Percentiles rank a stretch among this genome's conserved stretches.
These are phyloP conservation scores for Cyphomyrmex costatus DNA, from an alignment of 1,140 invertebrate species.

Conservation along the genomic window DNA sequence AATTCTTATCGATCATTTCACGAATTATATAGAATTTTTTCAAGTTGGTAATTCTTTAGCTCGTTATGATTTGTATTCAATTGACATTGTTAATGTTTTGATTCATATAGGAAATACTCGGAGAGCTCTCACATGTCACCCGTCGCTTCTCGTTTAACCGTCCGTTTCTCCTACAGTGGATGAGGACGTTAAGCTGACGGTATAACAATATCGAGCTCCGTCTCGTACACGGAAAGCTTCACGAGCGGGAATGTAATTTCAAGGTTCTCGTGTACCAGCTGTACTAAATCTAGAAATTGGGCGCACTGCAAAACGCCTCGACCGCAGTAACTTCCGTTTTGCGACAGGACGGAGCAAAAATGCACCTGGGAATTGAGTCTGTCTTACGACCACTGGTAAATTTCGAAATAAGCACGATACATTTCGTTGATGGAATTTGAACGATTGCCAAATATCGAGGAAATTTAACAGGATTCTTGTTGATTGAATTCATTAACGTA, in stretches of 20 bases:
- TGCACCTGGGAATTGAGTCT: not conserved
- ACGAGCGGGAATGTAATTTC: conserved; percentile 40
- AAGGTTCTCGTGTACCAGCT: conserved; percentile 21
- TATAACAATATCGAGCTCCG: conserved; percentile 50
- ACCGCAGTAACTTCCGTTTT: conserved; percentile 27
- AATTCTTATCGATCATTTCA: not conserved
- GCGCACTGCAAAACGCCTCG: conserved; percentile 8
- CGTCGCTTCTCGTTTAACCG: conserved; percentile 33
- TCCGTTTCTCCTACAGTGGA: conserved; percentile 14
- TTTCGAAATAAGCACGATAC: not conserved
- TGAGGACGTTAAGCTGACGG: conserved; percentile 27
- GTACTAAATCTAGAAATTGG: conserved; percentile 41
- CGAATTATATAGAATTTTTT: not conserved
- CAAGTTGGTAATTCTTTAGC: not conserved
- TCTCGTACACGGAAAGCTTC: not conserved
- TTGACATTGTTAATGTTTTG: conserved; percentile 1
- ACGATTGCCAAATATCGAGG: not conserved
- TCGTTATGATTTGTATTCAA: not conserved
- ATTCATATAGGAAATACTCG: not conserved
- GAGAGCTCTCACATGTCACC: conserved; percentile 13
- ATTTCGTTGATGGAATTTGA: not conserved
- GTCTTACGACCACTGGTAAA: not conserved
- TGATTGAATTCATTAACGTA: not conserved
- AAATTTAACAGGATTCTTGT: not conserved
- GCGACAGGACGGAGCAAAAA: not conserved